phyloP scores from a whole-genome alignment of 2,113 vertebrate species.

The Vanacampus margaritifer region DNA sequence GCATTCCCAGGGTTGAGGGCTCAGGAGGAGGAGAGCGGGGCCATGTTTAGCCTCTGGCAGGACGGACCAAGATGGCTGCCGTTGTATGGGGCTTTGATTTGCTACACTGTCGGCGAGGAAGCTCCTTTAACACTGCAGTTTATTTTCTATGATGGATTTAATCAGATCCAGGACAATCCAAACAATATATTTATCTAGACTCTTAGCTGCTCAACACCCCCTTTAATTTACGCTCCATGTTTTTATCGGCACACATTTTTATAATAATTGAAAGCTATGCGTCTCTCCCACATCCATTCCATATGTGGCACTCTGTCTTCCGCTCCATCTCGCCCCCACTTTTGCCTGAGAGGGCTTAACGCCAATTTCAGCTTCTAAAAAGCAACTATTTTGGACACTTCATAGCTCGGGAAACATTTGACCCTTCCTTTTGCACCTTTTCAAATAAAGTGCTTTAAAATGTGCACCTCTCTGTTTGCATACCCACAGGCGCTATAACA shows the following conservation, averaged over 20 bases:
- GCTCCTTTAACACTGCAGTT: slow-evolving; percentile 71
- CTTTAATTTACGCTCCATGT: slow-evolving; percentile 45
- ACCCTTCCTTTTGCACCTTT: slow-evolving; percentile 14
- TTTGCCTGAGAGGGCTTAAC: slow-evolving; percentile 69
- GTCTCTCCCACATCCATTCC: slow-evolving; percentile 60
- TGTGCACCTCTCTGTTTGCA: slow-evolving; percentile 15
- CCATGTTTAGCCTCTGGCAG: slow-evolving; percentile 62
- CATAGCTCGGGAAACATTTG: slow-evolving; percentile 30
- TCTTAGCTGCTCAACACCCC: slow-evolving; percentile 56
- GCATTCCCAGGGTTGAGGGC: slow-evolving; percentile 60
- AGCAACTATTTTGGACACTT: slow-evolving; percentile 54
- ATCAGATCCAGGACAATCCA: slow-evolving; percentile 47
- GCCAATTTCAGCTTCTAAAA: slow-evolving; percentile 66
- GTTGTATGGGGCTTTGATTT: slow-evolving; percentile 33
- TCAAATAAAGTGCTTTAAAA: background rate
- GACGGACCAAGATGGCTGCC: slow-evolving; percentile 65
- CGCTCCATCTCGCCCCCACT: slow-evolving; percentile 43
- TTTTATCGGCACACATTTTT: slow-evolving; percentile 61
- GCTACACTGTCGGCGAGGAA: slow-evolving; percentile 57
- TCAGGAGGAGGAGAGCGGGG: slow-evolving; percentile 53
- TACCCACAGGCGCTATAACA: background rate
- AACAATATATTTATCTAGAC: slow-evolving; percentile 28
- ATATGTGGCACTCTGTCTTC: slow-evolving; percentile 55
- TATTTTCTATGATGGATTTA: slow-evolving; percentile 24
- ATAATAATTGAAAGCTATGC: slow-evolving; percentile 67